These are phyloP conservation scores for Chymomyza fuscimana DNA, from an alignment of 2,888 invertebrate species.

Conservation along the genomic window DNA sequence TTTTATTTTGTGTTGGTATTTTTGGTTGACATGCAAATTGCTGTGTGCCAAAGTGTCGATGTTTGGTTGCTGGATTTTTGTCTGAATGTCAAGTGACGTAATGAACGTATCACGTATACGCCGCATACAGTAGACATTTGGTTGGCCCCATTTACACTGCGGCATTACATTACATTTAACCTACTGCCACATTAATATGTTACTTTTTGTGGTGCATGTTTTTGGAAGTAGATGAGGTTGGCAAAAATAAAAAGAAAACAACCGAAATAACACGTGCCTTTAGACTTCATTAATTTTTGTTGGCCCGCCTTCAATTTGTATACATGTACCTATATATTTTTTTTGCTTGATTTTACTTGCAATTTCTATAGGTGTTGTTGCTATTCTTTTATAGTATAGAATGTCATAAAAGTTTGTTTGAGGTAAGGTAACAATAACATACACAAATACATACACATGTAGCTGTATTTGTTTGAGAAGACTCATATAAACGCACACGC, in stretches of 20 bases:
- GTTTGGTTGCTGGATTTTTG: not conserved
- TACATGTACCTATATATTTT: not conserved
- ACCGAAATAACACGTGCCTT: not conserved
- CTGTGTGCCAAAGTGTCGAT: conserved; percentile 50
- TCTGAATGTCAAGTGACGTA: conserved; percentile 40
- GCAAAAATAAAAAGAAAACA: not conserved
- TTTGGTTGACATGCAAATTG: conserved; percentile 40
- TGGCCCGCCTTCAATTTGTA: conserved; percentile 1
- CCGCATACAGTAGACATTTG: conserved; percentile 48
- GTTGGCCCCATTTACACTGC: conserved; percentile 48
- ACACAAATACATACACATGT: conserved; percentile 25
- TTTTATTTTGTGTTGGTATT: conserved; percentile 13
- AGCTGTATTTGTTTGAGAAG: not conserved
- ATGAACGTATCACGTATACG: conserved; percentile 61
- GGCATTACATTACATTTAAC: conserved; percentile 32
- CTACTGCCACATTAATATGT: conserved; percentile 33
- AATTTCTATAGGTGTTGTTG: not conserved
- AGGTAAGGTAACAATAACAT: conserved; percentile 71
- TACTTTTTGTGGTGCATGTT: conserved; percentile 16
- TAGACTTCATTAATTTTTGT: conserved; percentile 6
- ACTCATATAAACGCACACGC: conserved; percentile 33
- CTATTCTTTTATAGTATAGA: conserved; percentile 7
- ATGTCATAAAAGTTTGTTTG: conserved; percentile 71
- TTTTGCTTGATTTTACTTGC: conserved; percentile 1
- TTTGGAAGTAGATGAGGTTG: conserved; percentile 46